Evolutionary conservation across 2,113 vertebrate genomes (phyloP).

Genomic region (Loxodonta africana): DNA sequence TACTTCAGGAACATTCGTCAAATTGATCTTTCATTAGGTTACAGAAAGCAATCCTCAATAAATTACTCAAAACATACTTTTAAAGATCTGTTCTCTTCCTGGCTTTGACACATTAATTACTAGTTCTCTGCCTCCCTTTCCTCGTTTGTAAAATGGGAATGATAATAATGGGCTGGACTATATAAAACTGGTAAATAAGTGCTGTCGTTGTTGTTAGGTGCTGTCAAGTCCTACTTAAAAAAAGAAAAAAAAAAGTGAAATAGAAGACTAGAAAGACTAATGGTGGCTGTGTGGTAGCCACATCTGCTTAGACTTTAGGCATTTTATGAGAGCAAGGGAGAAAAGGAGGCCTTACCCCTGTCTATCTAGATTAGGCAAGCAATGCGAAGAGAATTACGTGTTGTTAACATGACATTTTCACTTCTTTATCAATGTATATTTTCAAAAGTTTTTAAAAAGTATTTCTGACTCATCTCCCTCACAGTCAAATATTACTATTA

Average conservation of each 20-base stretch:
- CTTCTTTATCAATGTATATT: neutral
- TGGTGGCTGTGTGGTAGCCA: neutral
- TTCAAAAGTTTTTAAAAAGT: neutral
- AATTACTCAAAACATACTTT: neutral
- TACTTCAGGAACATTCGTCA: neutral
- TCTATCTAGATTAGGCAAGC: neutral
- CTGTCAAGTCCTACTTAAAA: neutral
- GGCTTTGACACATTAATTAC: neutral
- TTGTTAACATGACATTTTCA: neutral
- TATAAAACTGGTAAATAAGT: neutral
- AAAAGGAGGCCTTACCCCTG: neutral
- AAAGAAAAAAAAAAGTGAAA: neutral
- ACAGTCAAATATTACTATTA: neutral
- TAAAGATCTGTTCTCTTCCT: constrained; percentile 24
- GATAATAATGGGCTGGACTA: neutral
- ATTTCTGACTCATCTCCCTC: neutral
- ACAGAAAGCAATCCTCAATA: constrained; percentile 32
- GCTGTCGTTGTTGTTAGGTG: too few relatives aligned
- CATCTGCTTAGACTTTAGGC: neutral
- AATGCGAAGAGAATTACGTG: neutral
- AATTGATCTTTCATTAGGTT: neutral
- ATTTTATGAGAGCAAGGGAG: neutral
- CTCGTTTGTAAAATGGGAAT: constrained; percentile 27
- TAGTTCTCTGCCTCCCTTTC: neutral
- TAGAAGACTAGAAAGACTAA: neutral